These are phyloP conservation scores for Synergus japonicus DNA, from an alignment of 2,888 invertebrate species.

Conservation along the genomic window DNA sequence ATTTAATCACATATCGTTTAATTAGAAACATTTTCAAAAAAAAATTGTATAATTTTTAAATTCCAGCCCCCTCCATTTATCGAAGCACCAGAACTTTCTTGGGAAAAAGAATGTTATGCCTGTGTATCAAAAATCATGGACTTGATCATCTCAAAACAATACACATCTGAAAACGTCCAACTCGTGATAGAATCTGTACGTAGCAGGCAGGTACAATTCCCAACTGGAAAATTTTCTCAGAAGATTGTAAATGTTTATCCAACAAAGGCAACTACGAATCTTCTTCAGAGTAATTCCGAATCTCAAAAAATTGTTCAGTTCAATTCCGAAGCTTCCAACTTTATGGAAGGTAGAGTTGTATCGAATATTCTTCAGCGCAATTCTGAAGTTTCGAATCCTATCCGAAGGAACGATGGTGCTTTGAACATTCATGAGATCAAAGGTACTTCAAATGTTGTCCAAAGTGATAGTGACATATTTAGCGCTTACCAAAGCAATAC, in stretches of 20 bases:
- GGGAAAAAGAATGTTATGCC: conserved; percentile 29
- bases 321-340: background rate
- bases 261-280: background rate
- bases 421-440: background rate
- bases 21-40: too few species aligned
- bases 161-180: conserved; percentile 14
- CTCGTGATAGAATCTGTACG: background rate
- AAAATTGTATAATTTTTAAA: background rate
- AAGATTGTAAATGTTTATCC: background rate
- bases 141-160: conserved; percentile 6
- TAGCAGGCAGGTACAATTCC: background rate
- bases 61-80: conserved; percentile 16
- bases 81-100: conserved; percentile 17
- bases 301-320: background rate
- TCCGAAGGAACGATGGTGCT: background rate
- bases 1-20: background rate
- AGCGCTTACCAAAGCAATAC: background rate
- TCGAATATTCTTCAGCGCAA: background rate
- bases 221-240: conserved; percentile 41
- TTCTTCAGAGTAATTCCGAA: background rate
- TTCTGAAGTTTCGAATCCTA: background rate
- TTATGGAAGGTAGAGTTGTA: background rate
- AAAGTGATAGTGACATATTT: background rate
- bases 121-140: conserved; percentile 18
- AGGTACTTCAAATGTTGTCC: background rate